phyloP scores from a whole-genome alignment of 2,113 vertebrate species.

The Elaphurus davidianus region DNA sequence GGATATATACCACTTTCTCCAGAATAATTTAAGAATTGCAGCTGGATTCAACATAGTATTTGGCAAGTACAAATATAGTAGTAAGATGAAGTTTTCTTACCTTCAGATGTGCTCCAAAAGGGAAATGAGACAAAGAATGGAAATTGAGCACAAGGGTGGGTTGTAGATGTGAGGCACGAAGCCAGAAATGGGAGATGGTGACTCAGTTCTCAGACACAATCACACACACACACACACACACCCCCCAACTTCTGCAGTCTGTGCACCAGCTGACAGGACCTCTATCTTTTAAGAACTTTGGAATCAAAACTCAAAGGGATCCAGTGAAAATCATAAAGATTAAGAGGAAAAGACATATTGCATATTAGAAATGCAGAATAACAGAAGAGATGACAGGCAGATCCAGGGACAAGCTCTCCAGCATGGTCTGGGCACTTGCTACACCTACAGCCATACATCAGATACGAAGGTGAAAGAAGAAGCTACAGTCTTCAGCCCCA shows the following conservation, averaged over 20 bases:
- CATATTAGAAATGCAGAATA: not conserved
- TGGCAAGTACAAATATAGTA: constrained; percentile 11
- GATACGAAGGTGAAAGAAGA: not conserved
- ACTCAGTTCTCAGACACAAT: not conserved
- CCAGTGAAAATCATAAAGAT: not conserved
- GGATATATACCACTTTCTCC: not conserved
- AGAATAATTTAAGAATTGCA: not conserved
- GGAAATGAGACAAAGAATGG: not conserved
- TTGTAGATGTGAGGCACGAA: not conserved
- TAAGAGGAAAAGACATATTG: not conserved
- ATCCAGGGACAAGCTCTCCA: not conserved
- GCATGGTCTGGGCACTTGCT: not conserved
- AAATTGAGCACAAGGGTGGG: not conserved
- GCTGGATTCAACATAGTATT: not conserved
- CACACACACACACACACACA: no score
- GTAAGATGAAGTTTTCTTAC: not conserved
- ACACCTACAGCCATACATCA: rapidly evolving
- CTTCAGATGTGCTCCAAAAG: not conserved
- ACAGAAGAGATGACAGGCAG: not conserved
- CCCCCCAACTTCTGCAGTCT: not conserved
- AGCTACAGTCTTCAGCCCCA: not conserved
- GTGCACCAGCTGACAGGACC: not conserved
- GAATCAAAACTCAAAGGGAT: not conserved
- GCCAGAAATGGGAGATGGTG: not conserved
- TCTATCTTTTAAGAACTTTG: not conserved